A percentile compares a stretch with the other conserved stretches of the same genome.
Conservation (phyloP, 2,113 vertebrate genomes). For the Sarotherodon lohbergeri region DNA sequence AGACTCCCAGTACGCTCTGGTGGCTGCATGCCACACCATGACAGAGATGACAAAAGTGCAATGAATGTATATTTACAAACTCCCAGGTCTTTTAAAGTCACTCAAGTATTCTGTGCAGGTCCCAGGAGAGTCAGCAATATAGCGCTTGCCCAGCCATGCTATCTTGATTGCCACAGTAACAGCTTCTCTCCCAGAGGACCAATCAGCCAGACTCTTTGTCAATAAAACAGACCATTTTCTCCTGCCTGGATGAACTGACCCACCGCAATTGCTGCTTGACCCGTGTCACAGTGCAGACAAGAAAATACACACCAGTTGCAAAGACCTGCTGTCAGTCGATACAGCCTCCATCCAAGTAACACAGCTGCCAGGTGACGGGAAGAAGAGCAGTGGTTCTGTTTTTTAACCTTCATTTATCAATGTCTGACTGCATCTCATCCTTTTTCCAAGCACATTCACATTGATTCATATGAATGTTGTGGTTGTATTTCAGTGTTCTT, state of each 20-base stretch:
- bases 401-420: background rate
- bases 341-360: background rate
- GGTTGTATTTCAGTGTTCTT: background rate
- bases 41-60: constrained; percentile 13
- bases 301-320: constrained; percentile 26
- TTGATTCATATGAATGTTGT: background rate
- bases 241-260: constrained; percentile 42
- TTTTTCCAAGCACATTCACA: background rate
- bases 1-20: background rate
- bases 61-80: constrained; percentile 11
- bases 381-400: background rate
- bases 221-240: constrained; percentile 51
- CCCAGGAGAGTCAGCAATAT: background rate
- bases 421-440: background rate
- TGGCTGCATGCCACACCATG: background rate
- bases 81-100: background rate
- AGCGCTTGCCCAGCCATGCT: background rate
- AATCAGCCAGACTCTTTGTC: constrained; percentile 55
- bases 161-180: constrained; percentile 53
- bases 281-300: constrained; percentile 29
- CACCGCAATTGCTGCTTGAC: constrained; percentile 54
- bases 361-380: background rate
- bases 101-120: background rate
- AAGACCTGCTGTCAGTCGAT: background rate
- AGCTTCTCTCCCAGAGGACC: constrained; percentile 56